These are phyloP conservation scores for Molossus alvarezi DNA, from an alignment of 2,797 vertebrate species.

Conservation along the genomic window DNA sequence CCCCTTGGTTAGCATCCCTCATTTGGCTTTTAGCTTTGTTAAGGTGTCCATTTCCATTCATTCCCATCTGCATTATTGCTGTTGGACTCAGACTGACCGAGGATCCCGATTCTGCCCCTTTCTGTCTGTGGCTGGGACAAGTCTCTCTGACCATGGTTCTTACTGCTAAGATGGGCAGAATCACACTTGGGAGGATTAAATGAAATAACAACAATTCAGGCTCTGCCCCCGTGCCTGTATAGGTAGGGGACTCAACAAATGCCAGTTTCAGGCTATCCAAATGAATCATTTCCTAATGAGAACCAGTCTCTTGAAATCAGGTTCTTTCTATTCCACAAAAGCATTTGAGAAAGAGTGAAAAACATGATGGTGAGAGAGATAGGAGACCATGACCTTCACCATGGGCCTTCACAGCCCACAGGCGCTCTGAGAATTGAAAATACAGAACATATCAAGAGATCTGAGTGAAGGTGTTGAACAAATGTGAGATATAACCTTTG, in stretches of 20 bases:
- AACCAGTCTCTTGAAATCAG: slow-evolving; percentile 1
- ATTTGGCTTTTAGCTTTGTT: neutral
- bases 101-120: neutral
- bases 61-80: accelerated
- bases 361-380: slow-evolving; percentile 59
- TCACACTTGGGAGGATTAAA: neutral
- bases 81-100: neutral
- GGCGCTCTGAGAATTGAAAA: slow-evolving; percentile 46
- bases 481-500: neutral
- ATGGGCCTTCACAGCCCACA: neutral
- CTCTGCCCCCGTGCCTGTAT: neutral
- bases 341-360: neutral
- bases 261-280: neutral
- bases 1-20: neutral
- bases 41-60: neutral
- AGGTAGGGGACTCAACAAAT: neutral
- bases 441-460: neutral
- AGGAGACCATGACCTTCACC: slow-evolving; percentile 51
- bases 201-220: neutral
- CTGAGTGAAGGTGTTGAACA: neutral
- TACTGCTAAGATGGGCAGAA: neutral
- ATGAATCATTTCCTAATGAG: slow-evolving; percentile 49
- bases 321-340: slow-evolving; percentile 70
- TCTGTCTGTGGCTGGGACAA: neutral
- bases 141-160: neutral